A percentile compares a stretch with the other conserved stretches of the same genome.
These are phyloP conservation scores for Aurelia aurita DNA, from an alignment of 30 jellyfish, hydroid and myxozoan species.

Conservation along the genomic window DNA sequence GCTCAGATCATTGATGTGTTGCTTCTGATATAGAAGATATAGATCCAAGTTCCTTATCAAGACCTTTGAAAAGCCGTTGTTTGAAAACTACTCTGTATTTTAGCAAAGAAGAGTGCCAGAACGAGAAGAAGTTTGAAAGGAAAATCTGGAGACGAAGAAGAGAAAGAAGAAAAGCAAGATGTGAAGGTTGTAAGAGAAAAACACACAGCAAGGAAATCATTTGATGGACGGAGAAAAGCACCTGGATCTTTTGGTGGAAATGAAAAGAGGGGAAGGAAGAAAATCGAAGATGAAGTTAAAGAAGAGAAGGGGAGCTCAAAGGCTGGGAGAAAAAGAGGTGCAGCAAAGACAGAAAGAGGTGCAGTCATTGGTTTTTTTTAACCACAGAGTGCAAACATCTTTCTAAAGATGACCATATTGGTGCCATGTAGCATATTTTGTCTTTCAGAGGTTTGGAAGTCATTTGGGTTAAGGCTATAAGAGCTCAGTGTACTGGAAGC, in stretches of 20 bases:
- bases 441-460: no score
- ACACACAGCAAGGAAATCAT: constrained; percentile 2
- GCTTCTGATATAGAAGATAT: no score
- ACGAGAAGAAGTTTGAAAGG: background rate
- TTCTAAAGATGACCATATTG: no score
- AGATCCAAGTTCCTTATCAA: no score
- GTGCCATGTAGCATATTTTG: no score
- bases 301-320: background rate
- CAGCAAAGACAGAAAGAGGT: background rate
- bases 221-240: background rate
- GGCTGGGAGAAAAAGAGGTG: constrained; percentile 7
- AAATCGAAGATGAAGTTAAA: background rate
- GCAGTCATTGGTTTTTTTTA: no score
- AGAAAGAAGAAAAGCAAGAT: background rate
- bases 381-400: no score
- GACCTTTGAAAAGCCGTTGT: background rate
- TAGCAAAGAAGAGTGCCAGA: background rate
- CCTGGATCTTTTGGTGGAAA: background rate
- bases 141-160: constrained; percentile 6
- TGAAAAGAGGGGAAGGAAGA: background rate
- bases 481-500: no score
- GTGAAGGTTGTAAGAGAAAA: background rate
- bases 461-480: no score
- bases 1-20: no score
- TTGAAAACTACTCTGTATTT: background rate